phyloP scores from a whole-genome alignment of 2,888 invertebrate genomes.

The Nomada flava region DNA sequence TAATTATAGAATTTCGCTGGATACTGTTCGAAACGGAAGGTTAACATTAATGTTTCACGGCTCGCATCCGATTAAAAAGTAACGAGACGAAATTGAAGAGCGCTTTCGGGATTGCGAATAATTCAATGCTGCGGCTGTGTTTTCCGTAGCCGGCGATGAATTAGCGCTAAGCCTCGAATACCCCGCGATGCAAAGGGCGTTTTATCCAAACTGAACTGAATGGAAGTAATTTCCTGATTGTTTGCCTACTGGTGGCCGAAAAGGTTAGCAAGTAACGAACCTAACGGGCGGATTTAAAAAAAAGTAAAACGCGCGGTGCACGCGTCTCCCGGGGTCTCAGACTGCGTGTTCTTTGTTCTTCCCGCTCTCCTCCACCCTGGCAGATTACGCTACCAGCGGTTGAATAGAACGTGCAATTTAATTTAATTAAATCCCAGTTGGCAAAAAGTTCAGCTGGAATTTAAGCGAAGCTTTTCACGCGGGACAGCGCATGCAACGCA shows the following conservation, averaged over 20 bases:
- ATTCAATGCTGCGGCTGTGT: constrained; percentile 49
- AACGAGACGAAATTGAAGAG: constrained; percentile 32
- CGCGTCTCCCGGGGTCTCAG: constrained; percentile 17
- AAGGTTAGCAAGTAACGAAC: constrained; percentile 42
- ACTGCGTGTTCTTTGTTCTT: constrained; percentile 19
- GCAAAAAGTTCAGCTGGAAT: constrained; percentile 57
- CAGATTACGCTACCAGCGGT: constrained; percentile 17
- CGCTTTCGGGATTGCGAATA: constrained; percentile 36
- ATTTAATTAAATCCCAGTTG: constrained; percentile 64
- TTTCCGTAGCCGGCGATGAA: constrained; percentile 44
- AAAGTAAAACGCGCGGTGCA: constrained; percentile 11
- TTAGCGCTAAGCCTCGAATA: constrained; percentile 30
- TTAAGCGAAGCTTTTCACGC: constrained; percentile 47
- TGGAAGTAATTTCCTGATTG: constrained; percentile 59
- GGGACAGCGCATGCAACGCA: not conserved
- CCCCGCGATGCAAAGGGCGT: constrained; percentile 2
- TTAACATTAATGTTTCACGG: constrained; percentile 6
- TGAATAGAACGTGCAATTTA: constrained; percentile 60
- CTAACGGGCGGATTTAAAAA: constrained; percentile 36
- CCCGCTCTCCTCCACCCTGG: not conserved
- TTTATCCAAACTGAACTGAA: constrained; percentile 54
- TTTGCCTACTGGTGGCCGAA: constrained; percentile 45
- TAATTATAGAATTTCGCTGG: not conserved
- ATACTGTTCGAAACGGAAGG: not conserved
- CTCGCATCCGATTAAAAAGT: not conserved